These are phyloP conservation scores for Malacosoma neustria DNA, from an alignment of 2,888 invertebrate species.

Conservation along the genomic window DNA sequence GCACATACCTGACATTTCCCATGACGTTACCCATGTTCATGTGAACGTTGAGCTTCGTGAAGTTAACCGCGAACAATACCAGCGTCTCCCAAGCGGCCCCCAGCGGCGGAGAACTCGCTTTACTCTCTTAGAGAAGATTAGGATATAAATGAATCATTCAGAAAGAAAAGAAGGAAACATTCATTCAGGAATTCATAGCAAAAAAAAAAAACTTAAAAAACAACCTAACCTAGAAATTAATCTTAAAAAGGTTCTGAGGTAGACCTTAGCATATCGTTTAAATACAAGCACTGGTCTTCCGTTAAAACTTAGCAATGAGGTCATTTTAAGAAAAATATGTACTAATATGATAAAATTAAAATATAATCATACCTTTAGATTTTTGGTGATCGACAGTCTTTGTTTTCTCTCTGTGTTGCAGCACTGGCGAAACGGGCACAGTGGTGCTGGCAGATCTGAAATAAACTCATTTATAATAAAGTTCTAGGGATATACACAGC, in stretches of 20 bases:
- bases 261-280: too few relatives aligned
- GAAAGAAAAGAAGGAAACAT: too few relatives aligned
- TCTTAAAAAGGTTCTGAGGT: too few relatives aligned
- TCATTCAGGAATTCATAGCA: too few relatives aligned
- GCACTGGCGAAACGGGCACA: conserved; percentile 49
- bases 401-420: conserved; percentile 60
- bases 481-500: too few relatives aligned
- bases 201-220: too few relatives aligned
- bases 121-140: conserved; percentile 20
- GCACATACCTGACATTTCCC: conserved; percentile 93
- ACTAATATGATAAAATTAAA: background rate
- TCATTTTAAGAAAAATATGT: too few relatives aligned
- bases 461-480: conserved; percentile 8
- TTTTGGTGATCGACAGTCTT: conserved; percentile 53
- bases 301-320: too few relatives aligned
- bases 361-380: conserved; percentile 37
- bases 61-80: conserved; percentile 96
- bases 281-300: too few relatives aligned
- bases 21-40: conserved; percentile 99
- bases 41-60: conserved; percentile 95
- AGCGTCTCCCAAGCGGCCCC: conserved; percentile 95
- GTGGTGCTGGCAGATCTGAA: conserved; percentile 33
- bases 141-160: too few relatives aligned
- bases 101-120: conserved; percentile 11
- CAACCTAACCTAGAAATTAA: too few relatives aligned